phyloP scores from a whole-genome alignment of 1,140 invertebrate species.

The Planococcus citri region DNA sequence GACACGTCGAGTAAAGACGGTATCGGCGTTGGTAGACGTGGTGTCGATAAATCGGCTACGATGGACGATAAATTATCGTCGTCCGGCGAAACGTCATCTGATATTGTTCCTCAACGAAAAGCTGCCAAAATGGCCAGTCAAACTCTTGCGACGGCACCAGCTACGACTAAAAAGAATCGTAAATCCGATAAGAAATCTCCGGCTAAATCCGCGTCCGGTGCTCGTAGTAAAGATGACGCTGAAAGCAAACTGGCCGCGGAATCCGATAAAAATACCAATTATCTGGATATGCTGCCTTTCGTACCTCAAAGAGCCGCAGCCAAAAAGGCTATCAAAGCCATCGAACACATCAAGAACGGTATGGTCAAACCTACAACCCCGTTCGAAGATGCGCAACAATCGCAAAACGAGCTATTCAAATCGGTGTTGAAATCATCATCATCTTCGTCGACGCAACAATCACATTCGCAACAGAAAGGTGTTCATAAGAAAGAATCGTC shows the following conservation, averaged over 20 bases:
- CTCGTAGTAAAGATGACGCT: not conserved
- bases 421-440: not conserved
- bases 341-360: constrained; percentile 63
- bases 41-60: constrained; percentile 43
- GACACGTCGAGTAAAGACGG: constrained; percentile 44
- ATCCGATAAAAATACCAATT: constrained; percentile 39
- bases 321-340: constrained; percentile 77
- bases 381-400: constrained; percentile 31
- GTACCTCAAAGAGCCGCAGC: constrained; percentile 81
- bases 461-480: too few relatives aligned
- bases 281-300: constrained; percentile 61
- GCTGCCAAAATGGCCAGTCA: constrained; percentile 67
- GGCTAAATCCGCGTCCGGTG: not conserved
- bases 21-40: constrained; percentile 40
- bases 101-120: constrained; percentile 81
- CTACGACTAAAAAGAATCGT: not conserved
- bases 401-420: constrained; percentile 30
- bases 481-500: too few relatives aligned
- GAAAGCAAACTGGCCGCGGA: not conserved
- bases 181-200: not conserved
- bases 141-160: not conserved
- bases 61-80: constrained; percentile 39
- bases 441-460: too few relatives aligned
- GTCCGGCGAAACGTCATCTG: constrained; percentile 36
- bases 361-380: constrained; percentile 34